Evolutionary conservation across 2,888 invertebrate species (phyloP), one percentile per base, ranked within the genome.

Genomic region (Euspilapteryx auroguttella): DNA sequence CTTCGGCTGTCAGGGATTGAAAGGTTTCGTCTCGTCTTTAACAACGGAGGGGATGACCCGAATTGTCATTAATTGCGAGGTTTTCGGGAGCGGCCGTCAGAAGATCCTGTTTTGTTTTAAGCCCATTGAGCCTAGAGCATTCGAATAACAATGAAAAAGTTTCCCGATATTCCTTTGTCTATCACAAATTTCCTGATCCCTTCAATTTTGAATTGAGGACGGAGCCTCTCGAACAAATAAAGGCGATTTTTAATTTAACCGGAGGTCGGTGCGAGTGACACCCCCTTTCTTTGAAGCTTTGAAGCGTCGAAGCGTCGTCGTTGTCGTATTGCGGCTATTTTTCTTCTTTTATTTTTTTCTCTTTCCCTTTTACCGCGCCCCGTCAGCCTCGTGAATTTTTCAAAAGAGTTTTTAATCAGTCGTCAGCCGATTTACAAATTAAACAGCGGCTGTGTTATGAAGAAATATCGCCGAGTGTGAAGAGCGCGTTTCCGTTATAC

Each of bases 351-450:
- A 43, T 41, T 41, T 41, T 38, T 38, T 34, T 28, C 17, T 28
- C 35, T 38, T 33, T 36, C 33, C 33, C 36, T 37, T 39, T 36
- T 42, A 38, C 44, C 39, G 39, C 33, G 27, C 15, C 14, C 14
- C 20, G 26, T 34, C 42, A 44, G 36, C 37, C 37, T 51, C 62
- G 59, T 61, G 55, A 63, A 64, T 69, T 62, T 64, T 68, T 71
- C 62, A 63, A 59, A 69, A 57, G 69, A 69, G 66, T 71, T 73
- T 69, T 73, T 73, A 73, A 73, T 71, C 71, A 71, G 65, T 66
- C 62, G 65, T 71, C 65, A 68, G 66, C 64, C 68, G 69, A 68
- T 73, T 75, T 68, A 68, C 69, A 73, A 73, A 75, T 75, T 71
- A 73, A 75, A 68, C 73, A 65, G 65, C 56, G 63, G 54, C 62